Base-by-base conservation (phyloP, 2,797 vertebrate genomes). In the Basileuterus tristriatus region DNA sequence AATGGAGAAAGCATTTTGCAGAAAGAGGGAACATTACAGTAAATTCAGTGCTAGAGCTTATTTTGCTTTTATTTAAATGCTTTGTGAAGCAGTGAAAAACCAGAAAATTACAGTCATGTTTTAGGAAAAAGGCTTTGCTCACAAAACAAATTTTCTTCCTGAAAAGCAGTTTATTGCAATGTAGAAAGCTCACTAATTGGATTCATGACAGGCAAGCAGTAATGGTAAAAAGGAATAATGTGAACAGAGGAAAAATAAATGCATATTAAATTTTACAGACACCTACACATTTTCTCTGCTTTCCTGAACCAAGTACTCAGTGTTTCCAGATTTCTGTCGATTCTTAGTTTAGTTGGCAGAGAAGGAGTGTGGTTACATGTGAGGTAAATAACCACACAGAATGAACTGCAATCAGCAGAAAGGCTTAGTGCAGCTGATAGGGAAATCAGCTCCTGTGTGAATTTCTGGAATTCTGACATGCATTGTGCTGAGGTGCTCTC, bases 231-330 rank as follows among this genome's bases (percentile, higher is more conserved):
- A 88, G 24, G 58, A 90, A 78, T 87, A 81, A 91, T 14, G 90
- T 77, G 90, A 65, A 89, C 70, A 90, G 84, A 88, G 94, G 94
- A 97, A 97, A 97, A 98, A 98, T 96, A 96, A 96, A 97, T 86
- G 94, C 77, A 47, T 90, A 74, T 88, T 78, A 92, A 93, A 93
- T 91, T 87, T 91, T 83, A 82, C 81, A 94, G 77, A 90, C 70
- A 89, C 71, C 78, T 63, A 76, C 67, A 53, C n/a, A 6, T 72
- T 94, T 83, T 72, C 63, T 46, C 18, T 77, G 67, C 74, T 74
- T 79, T 79, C 49, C 77, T 79, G 36, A 94, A 79, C 19, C 32
- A 83, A 55, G 36, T n/a, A 49, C 6, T 11, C 27, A 12, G 10
- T 36, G 24, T 41, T 77, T 78, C 67, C 87, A 84, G 44, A 74